A percentile compares a stretch with the other conserved stretches of the same genome.
These are phyloP conservation scores for Perizoma flavofasciatum DNA, from an alignment of 2,888 invertebrate species.

Conservation along the genomic window DNA sequence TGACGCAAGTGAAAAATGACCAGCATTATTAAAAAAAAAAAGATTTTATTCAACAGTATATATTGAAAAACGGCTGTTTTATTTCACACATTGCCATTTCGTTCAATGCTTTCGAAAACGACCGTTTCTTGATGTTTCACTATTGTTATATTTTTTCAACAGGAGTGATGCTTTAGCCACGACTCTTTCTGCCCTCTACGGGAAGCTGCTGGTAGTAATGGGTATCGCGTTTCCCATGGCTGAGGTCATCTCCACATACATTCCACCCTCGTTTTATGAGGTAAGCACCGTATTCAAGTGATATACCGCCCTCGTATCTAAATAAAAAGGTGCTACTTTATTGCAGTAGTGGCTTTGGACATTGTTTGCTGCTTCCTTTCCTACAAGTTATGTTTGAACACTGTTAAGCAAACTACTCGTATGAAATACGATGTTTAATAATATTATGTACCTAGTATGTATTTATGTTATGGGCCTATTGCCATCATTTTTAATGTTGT, in stretches of 20 bases:
- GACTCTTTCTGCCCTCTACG: slow-evolving; percentile 96
- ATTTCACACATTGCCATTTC: too few relatives aligned
- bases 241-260: slow-evolving; percentile 96
- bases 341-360: slow-evolving; percentile 12
- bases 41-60: too few relatives aligned
- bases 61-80: too few relatives aligned
- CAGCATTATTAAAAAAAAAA: too few relatives aligned
- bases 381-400: slow-evolving; percentile 4
- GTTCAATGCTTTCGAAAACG: too few relatives aligned
- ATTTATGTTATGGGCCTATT: too few relatives aligned
- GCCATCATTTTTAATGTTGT: too few relatives aligned
- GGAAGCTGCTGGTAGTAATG: slow-evolving; percentile 96
- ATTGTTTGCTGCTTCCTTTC: slow-evolving; percentile 9
- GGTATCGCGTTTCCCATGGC: slow-evolving; percentile 98
- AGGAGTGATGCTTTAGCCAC: slow-evolving; percentile 94
- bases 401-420: too few relatives aligned
- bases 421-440: too few relatives aligned
- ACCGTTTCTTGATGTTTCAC: too few relatives aligned
- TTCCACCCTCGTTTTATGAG: slow-evolving; percentile 97
- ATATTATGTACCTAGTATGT: too few relatives aligned
- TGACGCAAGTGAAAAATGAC: too few relatives aligned
- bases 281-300: slow-evolving; percentile 64
- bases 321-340: slow-evolving; percentile 20
- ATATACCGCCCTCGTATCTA: slow-evolving; percentile 24
- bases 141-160: slow-evolving; percentile 30